Percentiles rank a stretch among this genome's conserved stretches.
phyloP scores from a whole-genome alignment of 1,140 invertebrate species.

The roundworm (Caenorhabditis elegans) region WBcel235 BX284606.5:16861001-16861500 shows the following conservation, averaged over 20 bases:
- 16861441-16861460: too few relatives aligned
- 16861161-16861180: neutral
- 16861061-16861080: neutral
- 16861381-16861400: too few relatives aligned
- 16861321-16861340: neutral
- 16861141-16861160: neutral
- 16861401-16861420: too few relatives aligned
- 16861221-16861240: neutral
- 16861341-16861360: neutral
- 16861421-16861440: too few relatives aligned
- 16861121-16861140: neutral
- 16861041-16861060: neutral
- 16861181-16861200: neutral
- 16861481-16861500: too few relatives aligned
- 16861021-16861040: neutral
- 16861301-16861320: neutral
- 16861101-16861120: neutral
- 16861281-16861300: conserved; percentile 4
- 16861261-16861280: neutral
- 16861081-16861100: neutral
- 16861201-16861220: neutral
- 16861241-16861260: too few relatives aligned
- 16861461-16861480: too few relatives aligned
- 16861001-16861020: neutral
- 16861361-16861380: neutral